Evolutionary conservation across 2,113 vertebrate species (phyloP), one percentile per base, ranked within the genome.

Genomic region (Rhodinocichla rosea): DNA sequence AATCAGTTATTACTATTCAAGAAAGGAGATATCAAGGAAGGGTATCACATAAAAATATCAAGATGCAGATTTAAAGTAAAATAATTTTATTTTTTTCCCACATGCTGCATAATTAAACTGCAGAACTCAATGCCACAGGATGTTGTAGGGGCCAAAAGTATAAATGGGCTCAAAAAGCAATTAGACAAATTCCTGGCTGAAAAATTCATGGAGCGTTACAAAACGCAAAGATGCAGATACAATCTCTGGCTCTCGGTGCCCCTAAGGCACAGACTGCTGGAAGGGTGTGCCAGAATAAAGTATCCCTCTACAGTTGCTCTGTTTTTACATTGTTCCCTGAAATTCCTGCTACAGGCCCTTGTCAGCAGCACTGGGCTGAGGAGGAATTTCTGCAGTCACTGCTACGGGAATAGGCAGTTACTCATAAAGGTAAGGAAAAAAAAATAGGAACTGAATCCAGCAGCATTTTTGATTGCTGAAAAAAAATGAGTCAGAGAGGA

Each of bases 171-270:
- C 86, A 91, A 63, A 96, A 96, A 92, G 80, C 86, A 93, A 93
- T 97, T 96, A 97, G 91, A 97, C 27, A 91, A 96, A 97, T 97
- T 96, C 95, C 95, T 97, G 94, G 91, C 95, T 94, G 91, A 97
- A 97, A 97, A 97, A 96, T 95, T 95, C 89, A 95, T 96, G 4
- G 92, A 97, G 94, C 95, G 77, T 97, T 96, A 92, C 92, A 96
- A 94, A 97, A 95, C 4, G 45, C 86, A 92, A 94, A 94, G 95
- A 92, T 96, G 89, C 89, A 90, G 96, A 97, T 95, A 97, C 60
- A 84, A 96, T 97, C 95, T 97, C 80, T 94, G 91, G 77, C 83
- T 95, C 86, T 52, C 0, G 4, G 47, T 94, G 95, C 94, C 96
- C 94, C 60, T 33, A 63, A 95, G 94, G 96, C 95, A 94, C 91